Evolutionary conservation across 2,888 invertebrate species (phyloP), one percentile per base, ranked within the genome.

Genomic region (Protula sp.): DNA sequence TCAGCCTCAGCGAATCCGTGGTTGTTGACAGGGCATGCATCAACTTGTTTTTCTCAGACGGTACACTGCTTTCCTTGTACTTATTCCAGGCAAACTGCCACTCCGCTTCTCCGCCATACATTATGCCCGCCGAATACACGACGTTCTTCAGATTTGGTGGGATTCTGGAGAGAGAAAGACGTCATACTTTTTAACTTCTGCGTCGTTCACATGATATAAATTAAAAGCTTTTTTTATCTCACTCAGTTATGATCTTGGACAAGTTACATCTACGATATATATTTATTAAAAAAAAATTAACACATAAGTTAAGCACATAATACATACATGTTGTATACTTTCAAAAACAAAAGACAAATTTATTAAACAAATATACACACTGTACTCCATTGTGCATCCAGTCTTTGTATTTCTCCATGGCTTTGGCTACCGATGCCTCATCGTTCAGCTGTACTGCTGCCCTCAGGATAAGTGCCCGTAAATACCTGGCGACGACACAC

Each of bases 91-190:
- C 72, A 57, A 65, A 68, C 30, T 75, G 67, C 82, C 82, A 82
- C 60, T 78, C 78, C 3, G 64, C 58, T 22, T 73, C 72, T 1
- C 68, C 72, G 1, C 82, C 81, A 63, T 73, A 73, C 59, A 70
- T 67, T n/a, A 81, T 70, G 76, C 86, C 87, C 56, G 85, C 85
- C 24, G 81, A 76, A 68, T 86, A 87, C 30, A 88, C 86, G 9
- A 86, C 88, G 75, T 88, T 88, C 65, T 90, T 87, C 55, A 91
- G 85, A 75, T 91, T 90, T 0, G 90, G 86, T 27, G 86, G 86
- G 55, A 92, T 86, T 2, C 87, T 78, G 61, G 9, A 14, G 38
- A 38, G 4, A 27, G 27, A n/a, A 30, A 54, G 19, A 54, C n/a
- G n/a, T n/a, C n/a, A n/a, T n/a, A n/a, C n/a, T n/a, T n/a, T n/a